Base-by-base conservation (phyloP, 2,797 vertebrate genomes). In the Lutjanus campechanus region DNA sequence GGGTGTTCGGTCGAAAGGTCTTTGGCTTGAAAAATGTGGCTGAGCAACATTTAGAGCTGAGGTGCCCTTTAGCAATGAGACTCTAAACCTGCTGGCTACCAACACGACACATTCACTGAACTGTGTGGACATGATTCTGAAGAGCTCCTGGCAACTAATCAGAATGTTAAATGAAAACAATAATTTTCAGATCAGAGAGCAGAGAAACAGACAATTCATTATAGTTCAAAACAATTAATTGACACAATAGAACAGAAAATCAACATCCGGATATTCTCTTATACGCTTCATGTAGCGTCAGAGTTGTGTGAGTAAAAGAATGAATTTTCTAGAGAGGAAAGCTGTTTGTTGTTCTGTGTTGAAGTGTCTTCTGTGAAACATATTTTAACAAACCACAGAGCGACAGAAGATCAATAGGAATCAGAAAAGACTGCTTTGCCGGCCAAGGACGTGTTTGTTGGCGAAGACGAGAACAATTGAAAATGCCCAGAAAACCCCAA, bases 1-100 rank as follows among this genome's bases (percentile, higher is more conserved):
- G 58, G 36, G 70, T 17, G 65, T 53, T 60, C 15, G 47, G 47
- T 64, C 19, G 6, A 66, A 59, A 59, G 56, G 51, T 75, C 16
- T 1, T 29, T 8, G 54, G 66, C 41, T 22, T 9, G 0, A 51
- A 51, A 63, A 44, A 59, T 25, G 22, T 64, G 50, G 10, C 29
- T 59, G 36, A 46, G 19, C 15, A 47, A 49, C 62, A 67, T 55
- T 0, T 11, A 43, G n/a, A 20, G 29, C 49, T 15, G 16, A 60
- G 22, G 6, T 36, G 41, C 17, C 63, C 17, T 25, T 19, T 1
- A 63, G 53, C n/a, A 50, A 25, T 13, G 19, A 20, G 5, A 19
- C 54, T 67, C 17, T 29, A 13, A 56, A 43, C 36, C 16, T 41
- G 55, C 20, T 15, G 46, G 16, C 19, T 16, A 19, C 8, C 1